Evolutionary conservation across 1,140 invertebrate genomes (phyloP).

Genomic region (Homalodisca vitripennis): DNA sequence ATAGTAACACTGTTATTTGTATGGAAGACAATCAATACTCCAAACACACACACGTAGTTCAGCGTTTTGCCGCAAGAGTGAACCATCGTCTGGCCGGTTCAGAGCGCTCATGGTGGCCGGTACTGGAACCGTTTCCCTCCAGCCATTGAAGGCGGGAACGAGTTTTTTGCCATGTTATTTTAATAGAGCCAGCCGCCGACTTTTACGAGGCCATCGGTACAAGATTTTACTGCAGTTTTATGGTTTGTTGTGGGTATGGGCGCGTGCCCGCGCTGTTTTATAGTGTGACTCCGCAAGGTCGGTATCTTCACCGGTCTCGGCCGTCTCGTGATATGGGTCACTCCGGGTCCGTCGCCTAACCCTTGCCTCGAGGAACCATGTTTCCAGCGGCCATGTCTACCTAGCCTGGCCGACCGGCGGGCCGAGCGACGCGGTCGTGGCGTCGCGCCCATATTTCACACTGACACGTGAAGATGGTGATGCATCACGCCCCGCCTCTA

Average conservation of each 20-base stretch:
- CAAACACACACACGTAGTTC: not conserved
- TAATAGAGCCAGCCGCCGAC: conserved; percentile 12
- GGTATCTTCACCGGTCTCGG: not conserved
- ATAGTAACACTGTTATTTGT: no score
- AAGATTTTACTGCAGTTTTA: conserved; percentile 24
- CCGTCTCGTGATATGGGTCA: not conserved
- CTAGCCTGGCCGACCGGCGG: no score
- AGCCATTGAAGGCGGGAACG: conserved; percentile 11
- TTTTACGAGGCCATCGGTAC: conserved; percentile 23
- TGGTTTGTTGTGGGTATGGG: conserved; percentile 10
- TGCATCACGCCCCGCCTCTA: conserved; percentile 16
- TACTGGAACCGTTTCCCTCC: not conserved
- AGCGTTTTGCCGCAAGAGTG: conserved; percentile 6
- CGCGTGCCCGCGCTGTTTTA: not conserved
- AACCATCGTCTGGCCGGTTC: not conserved
- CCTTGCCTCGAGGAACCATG: no score
- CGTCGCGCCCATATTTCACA: not conserved
- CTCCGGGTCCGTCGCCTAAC: no score
- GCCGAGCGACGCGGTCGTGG: no score
- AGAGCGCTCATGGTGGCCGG: not conserved
- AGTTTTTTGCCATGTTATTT: conserved; percentile 15
- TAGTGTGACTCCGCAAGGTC: not conserved
- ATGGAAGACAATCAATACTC: not conserved
- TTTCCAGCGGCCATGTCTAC: no score
- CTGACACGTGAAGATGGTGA: conserved; percentile 10